These are phyloP conservation scores for Psittacula echo DNA, from an alignment of 2,797 vertebrate genomes.

Conservation along the genomic window DNA sequence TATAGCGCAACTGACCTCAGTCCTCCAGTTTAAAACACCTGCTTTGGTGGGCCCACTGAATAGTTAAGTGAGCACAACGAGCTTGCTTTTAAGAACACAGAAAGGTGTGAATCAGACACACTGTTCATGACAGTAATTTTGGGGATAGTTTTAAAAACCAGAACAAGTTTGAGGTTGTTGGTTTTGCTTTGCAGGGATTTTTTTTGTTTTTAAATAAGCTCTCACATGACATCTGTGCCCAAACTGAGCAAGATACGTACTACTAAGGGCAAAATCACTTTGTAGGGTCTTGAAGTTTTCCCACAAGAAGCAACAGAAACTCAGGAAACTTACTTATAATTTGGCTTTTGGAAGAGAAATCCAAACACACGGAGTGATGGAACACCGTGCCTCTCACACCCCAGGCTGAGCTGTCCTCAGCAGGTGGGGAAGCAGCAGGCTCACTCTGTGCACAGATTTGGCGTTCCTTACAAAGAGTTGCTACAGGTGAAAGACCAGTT, in stretches of 20 bases:
- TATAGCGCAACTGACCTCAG: not conserved
- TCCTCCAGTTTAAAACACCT: not conserved
- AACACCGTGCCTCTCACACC: not conserved
- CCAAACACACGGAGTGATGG: fast-evolving
- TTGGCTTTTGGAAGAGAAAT: not conserved
- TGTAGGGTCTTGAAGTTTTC: not conserved
- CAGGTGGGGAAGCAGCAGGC: not conserved
- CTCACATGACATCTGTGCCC: not conserved
- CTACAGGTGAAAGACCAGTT: not conserved
- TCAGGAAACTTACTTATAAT: not conserved
- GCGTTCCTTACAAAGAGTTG: not conserved
- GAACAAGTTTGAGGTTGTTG: not conserved
- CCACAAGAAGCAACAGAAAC: not conserved
- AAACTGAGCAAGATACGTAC: fast-evolving
- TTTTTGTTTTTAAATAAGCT: not conserved
- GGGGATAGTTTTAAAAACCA: not conserved
- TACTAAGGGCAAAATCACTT: not conserved
- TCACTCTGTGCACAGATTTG: not conserved
- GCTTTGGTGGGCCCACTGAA: fast-evolving
- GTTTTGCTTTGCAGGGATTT: not conserved
- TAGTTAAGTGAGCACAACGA: fast-evolving
- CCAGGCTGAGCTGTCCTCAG: not conserved
- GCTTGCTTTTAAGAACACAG: not conserved
- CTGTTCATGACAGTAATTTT: not conserved
- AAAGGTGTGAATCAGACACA: not conserved